Evolutionary conservation across 2,888 invertebrate genomes (phyloP), one percentile per base, ranked within the genome.

Genomic region (Criorhina ranunculi): DNA sequence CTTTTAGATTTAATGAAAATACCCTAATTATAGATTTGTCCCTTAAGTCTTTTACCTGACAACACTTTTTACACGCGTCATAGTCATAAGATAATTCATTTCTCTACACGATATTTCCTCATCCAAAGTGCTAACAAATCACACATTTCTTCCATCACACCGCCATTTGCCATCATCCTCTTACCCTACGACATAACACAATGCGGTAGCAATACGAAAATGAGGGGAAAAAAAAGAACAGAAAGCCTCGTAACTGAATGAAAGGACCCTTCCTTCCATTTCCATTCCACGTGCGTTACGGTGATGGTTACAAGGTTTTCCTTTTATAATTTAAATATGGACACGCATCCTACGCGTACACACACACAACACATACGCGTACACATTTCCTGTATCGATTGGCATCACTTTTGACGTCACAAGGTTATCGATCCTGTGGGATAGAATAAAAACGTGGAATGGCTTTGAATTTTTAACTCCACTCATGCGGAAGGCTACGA

Each of bases 231-330:
- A 29, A 9, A 29, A 8, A 12, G 15, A 17, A 12, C n/a, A 17
- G 5, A 37, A 37, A 24, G 15, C 6, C 29, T 5, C 11, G 17
- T 2, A 19, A 19, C 8, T 53, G 55, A 75, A 75, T 17, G 24
- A 73, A 24, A 40, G 49, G 59, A 44, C 49, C 19, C 62, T 24
- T 59, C n/a, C n/a, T n/a, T n/a, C n/a, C n/a, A n/a, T n/a, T n/a
- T n/a, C n/a, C n/a, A n/a, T n/a, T n/a, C 42, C 73, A 78, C 51
- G 69, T 64, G 62, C 73, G 62, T 69, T 55, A 29, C 60, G 46
- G 35, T 66, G 77, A 82, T 73, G 62, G 60, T 12, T 67, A 82
- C 62, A 73, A 83, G 67, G 78, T 79, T 79, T 83, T 69, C 57
- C 73, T 62, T 81, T 62, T 75, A 60, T 69, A 60, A 77, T 77